Base-by-base conservation (phyloP, 2,888 invertebrate genomes). In the Xylocampa areola region DNA sequence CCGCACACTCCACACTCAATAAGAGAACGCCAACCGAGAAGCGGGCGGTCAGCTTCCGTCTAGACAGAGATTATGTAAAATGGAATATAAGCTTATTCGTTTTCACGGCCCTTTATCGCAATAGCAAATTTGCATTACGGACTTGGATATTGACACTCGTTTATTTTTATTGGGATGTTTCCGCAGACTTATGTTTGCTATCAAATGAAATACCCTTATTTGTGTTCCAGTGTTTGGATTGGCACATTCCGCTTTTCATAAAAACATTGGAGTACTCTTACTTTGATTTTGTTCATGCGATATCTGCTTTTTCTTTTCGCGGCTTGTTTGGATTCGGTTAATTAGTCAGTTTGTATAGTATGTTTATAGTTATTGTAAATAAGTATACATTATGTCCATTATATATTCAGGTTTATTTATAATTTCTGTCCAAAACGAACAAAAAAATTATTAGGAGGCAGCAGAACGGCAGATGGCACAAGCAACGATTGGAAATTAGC, bases 41-140 rank as follows among this genome's bases (percentile, higher is more conserved):
- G 25, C 10, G 68, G 73, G 79, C 80, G 85, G 80, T 79, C 86
- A 86, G 86, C 86, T 89, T 87, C 87, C 88, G 92, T 92, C 92
- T 92, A 93, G 92, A 92, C 92, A 77, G 88, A 91, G 91, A 91
- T 92, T 91, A 92, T 87, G 89, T 82, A 85, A 90, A 91, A 89
- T 86, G 83, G 83, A 85, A 87, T 87, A 84, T 85, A 85, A 87
- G 82, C 82, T 84, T 85, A 84, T 86, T 86, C 85, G 78, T 85
- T 88, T 88, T 84, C 82, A 77, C 77, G 73, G 81, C 79, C 79
- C 80, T 87, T 88, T 89, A 88, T 86, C 82, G 84, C 81, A 75
- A 81, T 80, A 79, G 83, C 81, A 83, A 85, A 85, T 86, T 85
- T 85, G 79, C 81, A 80, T 81, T 80, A 79, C 81, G 77, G 77